Evolutionary conservation across 2,113 vertebrate species (phyloP).

Genomic region (Lagenorhynchus albirostris): DNA sequence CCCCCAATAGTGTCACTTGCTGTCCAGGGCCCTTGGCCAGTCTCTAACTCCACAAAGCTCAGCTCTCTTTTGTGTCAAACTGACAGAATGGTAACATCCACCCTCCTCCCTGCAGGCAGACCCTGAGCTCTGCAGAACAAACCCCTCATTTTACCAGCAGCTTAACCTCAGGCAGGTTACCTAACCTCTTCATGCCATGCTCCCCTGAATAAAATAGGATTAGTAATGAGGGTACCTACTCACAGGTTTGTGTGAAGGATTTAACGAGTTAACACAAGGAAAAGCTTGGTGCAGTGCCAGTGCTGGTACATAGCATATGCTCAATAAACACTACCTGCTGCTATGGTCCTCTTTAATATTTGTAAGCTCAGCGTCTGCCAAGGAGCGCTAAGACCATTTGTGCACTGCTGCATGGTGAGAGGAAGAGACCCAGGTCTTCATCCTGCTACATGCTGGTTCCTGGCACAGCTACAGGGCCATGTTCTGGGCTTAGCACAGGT

Average conservation of each 20-base stretch:
- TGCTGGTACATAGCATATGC: fast-evolving
- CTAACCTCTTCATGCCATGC: fast-evolving
- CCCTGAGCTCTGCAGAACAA: fast-evolving
- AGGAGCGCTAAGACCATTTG: background rate
- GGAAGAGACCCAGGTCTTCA: background rate
- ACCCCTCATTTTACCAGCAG: background rate
- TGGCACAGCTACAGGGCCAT: background rate
- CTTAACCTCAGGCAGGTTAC: background rate
- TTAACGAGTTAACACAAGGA: background rate
- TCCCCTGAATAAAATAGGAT: background rate
- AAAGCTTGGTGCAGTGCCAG: fast-evolving
- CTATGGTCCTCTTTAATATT: background rate
- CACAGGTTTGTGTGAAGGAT: background rate
- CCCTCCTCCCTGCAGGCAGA: background rate
- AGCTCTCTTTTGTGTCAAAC: fast-evolving
- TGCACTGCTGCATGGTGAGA: fast-evolving
- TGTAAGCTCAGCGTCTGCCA: too few relatives aligned
- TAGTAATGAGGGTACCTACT: fast-evolving
- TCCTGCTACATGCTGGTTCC: background rate
- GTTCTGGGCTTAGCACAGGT: background rate
- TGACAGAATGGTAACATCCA: background rate
- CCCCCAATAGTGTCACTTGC: too few relatives aligned
- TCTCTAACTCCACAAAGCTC: background rate
- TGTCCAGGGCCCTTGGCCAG: too few relatives aligned
- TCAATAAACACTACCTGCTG: background rate